Base-by-base conservation (phyloP, 2,797 vertebrate species). In the Gymnoscopelus braueri region DNA sequence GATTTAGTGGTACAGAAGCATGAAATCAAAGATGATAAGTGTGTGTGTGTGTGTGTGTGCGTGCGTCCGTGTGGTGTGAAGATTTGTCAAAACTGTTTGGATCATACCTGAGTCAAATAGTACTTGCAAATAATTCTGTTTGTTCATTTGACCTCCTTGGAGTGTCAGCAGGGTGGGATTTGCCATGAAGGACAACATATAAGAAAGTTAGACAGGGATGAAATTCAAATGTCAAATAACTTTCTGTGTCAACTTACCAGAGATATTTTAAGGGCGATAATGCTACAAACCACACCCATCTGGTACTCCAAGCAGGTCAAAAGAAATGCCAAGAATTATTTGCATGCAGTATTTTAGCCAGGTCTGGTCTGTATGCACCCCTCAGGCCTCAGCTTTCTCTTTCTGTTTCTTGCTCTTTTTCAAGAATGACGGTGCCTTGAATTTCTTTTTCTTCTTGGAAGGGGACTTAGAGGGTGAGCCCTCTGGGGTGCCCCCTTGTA, bases 361-460 rank as follows among this genome's bases (percentile, higher is more conserved):
- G 78, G 85, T 81, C 78, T 61, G 82, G 35, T 32, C 44, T 48
- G 24, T 59, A n/a, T 1, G 26, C 23, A 23, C 10, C 39, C 65
- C 79, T 98, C 95, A 99, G 66, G 95, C 94, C 87, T 99, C 98
- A 0, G 87, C 94, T 65, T 98, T 98, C 84, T 98, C 97, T 89
- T 98, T 99, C 91, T 98, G 98, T 92, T 98, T 98, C 94, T 97
- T 96, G 89, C 93, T 95, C 86, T 95, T 95, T 76, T 96, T 96
- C 73, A 99, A 93, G 92, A 99, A 99, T 0, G 97, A 98, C 0
- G 97, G 97, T 1, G 98, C 96, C 87, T 98, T 96, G 93, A 99
- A 99, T 91, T 99, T 99, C 95, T 99, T 99, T 80, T 99, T 99
- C 94, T 99, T 99, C 93, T 98, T 99, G 19, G 97, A 98, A 0